Conservation (phyloP, 2,113 vertebrate species). For the Dendropsophus ebraccatus region DNA sequence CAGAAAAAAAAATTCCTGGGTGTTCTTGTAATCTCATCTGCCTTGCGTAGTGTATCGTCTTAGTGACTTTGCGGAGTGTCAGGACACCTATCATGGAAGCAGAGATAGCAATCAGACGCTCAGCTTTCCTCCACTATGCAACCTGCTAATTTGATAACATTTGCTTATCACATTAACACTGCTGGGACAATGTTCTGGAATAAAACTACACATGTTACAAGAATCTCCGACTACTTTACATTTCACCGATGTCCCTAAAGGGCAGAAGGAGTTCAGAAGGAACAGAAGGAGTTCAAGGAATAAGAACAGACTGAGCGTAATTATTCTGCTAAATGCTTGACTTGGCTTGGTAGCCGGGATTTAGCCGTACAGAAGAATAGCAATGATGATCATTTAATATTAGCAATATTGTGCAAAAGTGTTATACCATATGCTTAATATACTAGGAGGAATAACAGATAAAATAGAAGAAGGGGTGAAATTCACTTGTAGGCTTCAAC, state of each 20-base stretch:
- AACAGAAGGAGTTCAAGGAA: constrained; percentile 5
- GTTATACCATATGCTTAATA: no score
- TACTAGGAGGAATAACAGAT: no score
- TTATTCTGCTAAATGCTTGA: constrained; percentile 10
- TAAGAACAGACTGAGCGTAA: constrained; percentile 9
- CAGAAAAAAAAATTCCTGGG: constrained; percentile 25
- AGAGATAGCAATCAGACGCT: constrained; percentile 40
- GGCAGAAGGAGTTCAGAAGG: not conserved
- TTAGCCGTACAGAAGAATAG: not conserved
- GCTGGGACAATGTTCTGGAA: constrained; percentile 50
- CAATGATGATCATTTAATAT: not conserved
- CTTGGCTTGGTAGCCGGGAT: not conserved
- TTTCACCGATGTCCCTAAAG: constrained; percentile 43
- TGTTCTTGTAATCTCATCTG: constrained; percentile 26
- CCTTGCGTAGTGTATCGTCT: constrained; percentile 35
- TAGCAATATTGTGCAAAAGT: not conserved
- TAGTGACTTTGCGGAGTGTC: constrained; percentile 30
- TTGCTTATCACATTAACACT: constrained; percentile 55
- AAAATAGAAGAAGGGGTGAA: no score
- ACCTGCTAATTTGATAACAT: constrained; percentile 57
- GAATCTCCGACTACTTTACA: constrained; percentile 39
- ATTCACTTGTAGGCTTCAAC: no score
- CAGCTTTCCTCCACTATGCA: constrained; percentile 32
- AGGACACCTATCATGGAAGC: constrained; percentile 41
- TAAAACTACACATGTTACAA: constrained; percentile 24